Base-by-base conservation (phyloP, 1,140 invertebrate species). In the Pseudomyrmex cubaensis region DNA sequence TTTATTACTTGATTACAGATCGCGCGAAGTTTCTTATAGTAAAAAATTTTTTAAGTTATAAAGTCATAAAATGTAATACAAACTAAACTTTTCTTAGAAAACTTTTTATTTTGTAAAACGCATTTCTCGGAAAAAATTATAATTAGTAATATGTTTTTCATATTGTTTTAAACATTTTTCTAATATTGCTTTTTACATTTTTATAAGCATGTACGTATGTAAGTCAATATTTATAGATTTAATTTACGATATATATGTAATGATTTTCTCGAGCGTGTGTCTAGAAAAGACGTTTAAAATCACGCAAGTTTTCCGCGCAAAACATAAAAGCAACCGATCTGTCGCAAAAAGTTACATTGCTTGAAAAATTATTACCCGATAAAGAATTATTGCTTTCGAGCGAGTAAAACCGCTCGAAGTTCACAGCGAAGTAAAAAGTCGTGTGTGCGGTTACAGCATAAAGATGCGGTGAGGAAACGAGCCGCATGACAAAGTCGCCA, bases 381-480 rank as follows among this genome's bases (percentile, higher is more conserved):
- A 76, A 76, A 52, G 61, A 66, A 64, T 64, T 17, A 73, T 75
- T 48, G 13, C 17, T 67, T 9, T 63, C 9, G 48, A 9, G 12
- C 13, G 10, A 35, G 17, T 22, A 52, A 25, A 56, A 15, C 44
- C 50, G 13, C 10, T 69, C 17, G 62, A 77, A 52, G 52, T 69
- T 77, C 35, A 56, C 17, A 50, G 25, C 17, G 63, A 77, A 48
- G 9, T 69, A 69, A 69, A 69, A 77, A 57, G 35, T 77, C 50
- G 61, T 13, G 20, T 76, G 50, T 20, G 17, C 35, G 63, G 44
- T 77, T 77, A 69, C 17, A 35, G 35, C 75, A 67, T 56, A 46
- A 69, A 50, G 75, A 77, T 77, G 50, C 75, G n/a, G 63, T 17
- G 50, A 13, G 9, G 62, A 54, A 56, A 69, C 63, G 61, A 66